Percentiles rank a stretch among this genome's conserved stretches.
phyloP scores from a whole-genome alignment of 2,888 invertebrate species.

The Ceriagrion tenellum region DNA sequence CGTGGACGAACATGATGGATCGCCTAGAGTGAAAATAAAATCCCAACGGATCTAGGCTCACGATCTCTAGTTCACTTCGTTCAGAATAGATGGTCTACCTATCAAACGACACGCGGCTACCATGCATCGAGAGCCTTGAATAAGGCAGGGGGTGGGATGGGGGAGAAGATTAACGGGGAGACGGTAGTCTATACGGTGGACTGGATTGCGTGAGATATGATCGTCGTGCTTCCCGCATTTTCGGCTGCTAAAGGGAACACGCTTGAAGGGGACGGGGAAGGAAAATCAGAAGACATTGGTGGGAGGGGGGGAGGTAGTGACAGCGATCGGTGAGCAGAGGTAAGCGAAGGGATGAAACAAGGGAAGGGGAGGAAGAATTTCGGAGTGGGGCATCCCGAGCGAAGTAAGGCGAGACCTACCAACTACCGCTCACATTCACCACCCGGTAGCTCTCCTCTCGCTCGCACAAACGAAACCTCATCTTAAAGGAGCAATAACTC shows the following conservation, averaged over 20 bases:
- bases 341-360: not conserved
- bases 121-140: not conserved
- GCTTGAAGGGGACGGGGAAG: not conserved
- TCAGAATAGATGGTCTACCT: not conserved
- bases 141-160: not conserved
- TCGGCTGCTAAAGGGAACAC: not conserved
- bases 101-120: not conserved
- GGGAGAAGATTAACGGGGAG: not conserved
- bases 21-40: not conserved
- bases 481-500: constrained; percentile 48
- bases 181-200: not conserved
- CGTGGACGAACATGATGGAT: not conserved
- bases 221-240: not conserved
- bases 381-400: not conserved
- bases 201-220: not conserved
- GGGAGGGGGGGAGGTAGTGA: not conserved
- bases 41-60: not conserved
- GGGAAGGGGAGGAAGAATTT: not conserved
- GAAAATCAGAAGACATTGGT: not conserved
- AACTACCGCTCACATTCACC: constrained; percentile 11
- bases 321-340: not conserved
- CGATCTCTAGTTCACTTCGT: not conserved
- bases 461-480: constrained; percentile 46
- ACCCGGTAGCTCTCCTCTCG: constrained; percentile 30
- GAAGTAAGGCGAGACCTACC: constrained; percentile 31